Base-by-base conservation (phyloP, 2,113 vertebrate species). In the Cyprinodon variegatus region DNA sequence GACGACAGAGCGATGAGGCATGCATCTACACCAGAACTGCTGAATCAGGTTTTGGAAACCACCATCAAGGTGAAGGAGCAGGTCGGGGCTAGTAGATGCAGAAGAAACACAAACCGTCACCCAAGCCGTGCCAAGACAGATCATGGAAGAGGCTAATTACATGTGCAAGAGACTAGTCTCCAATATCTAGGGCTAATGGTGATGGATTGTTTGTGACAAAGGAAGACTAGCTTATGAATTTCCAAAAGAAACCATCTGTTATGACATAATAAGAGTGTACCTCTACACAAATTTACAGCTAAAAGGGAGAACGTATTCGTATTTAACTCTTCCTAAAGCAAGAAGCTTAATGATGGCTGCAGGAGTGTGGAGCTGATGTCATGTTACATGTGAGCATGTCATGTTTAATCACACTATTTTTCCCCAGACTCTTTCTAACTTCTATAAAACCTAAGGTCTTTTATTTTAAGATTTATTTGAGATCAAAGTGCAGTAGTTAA, bases 171-270 rank as follows among this genome's bases (percentile, higher is more conserved):
- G 67, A 61, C 37, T 12, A 64, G 70, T 78, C 69, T 62, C 80
- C 76, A 79, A 63, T 79, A 48, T 68, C 53, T 61, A 72, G 29
- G 29, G 4, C 61, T 77, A 60, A 77, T 39, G 17, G 37, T 89
- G 88, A 89, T 41, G 91, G 88, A 84, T 48, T 66, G 61, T 77
- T 61, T 80, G 78, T 90, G 89, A 88, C 61, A 67, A 48, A 70
- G 82, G 79, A 82, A 81, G 84, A 78, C 71, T 73, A 59, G 46
- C 4, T 20, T 15, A 38, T 2, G n/a, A 68, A 74, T 61, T 72
- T 72, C 62, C 73, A 74, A 87, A 81, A 62, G 45, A 68, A 81
- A 89, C 85, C 81, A 89, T 87, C 85, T 83, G 90, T 72, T 81
- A 38, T 76, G 77, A 88, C 68, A 87, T 78, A 72, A 75, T 15